Base-by-base conservation (phyloP, 2,888 invertebrate species). In the Aleiodes testaceus region DNA sequence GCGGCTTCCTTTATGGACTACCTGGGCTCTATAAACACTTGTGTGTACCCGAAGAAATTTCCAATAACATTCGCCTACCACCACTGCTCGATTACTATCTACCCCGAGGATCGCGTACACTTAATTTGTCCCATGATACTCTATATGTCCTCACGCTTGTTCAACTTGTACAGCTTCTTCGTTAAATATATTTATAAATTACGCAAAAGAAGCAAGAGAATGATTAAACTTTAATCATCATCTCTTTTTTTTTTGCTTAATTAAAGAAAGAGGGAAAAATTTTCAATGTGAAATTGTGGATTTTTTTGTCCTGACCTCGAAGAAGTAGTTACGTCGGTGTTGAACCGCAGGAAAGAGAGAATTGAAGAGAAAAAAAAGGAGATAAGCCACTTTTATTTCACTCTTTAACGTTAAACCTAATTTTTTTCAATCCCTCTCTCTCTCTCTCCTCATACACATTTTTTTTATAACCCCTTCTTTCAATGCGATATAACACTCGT, bases 61-160 rank as follows among this genome's bases (percentile, higher is more conserved):
- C 69, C 69, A 66, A 69, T 66, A 36, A 53, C 65, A 52, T 65
- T 66, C 74, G 77, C 79, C 78, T 73, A 61, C 53, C 49, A 69
- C 70, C 69, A 50, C 50, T 52, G 44, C 69, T 18, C 42, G 49
- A 22, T 16, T 61, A 42, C 70, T 75, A 78, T 79, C 78, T 74
- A 65, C 59, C 55, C 72, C 69, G 69, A 44, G 74, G 67, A 79
- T 79, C 77, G 52, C 72, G 72, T 77, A 77, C 74, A 75, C 76
- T 79, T 79, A 79, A 79, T 78, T 79, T 75, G 75, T 75, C 77
- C 70, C 70, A 36, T 69, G 72, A 69, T 74, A 64, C 59, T 68
- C 49, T 30, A 16, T 30, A 30, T 12, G 22, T 14, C 14, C 26
- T 14, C 7, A 26, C 20, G 50, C 12, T 9, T 52, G 50, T 52